Conservation (phyloP, 2,797 vertebrate species). For the Tachyglossus aculeatus region DNA sequence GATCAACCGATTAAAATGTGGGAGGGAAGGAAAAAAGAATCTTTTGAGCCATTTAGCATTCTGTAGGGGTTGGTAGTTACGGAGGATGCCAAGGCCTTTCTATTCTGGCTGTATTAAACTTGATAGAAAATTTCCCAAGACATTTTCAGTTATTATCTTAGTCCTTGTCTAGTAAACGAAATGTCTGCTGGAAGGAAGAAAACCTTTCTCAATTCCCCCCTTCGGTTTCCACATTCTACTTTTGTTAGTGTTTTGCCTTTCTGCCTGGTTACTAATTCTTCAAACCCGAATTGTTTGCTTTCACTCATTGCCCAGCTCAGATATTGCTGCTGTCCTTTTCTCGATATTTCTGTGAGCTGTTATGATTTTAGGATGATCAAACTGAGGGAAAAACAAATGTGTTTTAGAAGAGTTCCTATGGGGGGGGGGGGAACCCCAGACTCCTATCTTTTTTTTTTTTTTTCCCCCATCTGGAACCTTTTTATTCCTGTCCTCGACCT, state of each 20-base stretch:
- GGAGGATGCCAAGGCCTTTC: conserved; percentile 16
- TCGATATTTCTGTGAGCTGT: conserved; percentile 30
- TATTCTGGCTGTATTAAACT: conserved; percentile 20
- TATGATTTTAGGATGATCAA: conserved; percentile 39
- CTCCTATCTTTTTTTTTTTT: conserved; percentile 2
- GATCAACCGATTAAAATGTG: conserved; percentile 12
- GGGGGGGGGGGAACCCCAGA: conserved; percentile 19
- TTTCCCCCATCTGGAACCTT: background rate
- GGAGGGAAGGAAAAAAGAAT: no score
- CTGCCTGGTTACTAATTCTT: conserved; percentile 47
- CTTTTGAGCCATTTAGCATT: conserved; percentile 44
- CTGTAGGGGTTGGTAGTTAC: background rate
- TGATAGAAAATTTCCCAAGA: conserved; percentile 42
- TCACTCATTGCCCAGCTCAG: conserved; percentile 46
- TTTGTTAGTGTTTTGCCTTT: conserved; percentile 55
- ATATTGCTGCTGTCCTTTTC: conserved; percentile 10
- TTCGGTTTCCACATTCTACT: conserved; percentile 31
- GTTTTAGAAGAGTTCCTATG: conserved; percentile 21
- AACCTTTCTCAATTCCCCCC: conserved; percentile 37
- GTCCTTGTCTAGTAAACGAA: conserved; percentile 39
- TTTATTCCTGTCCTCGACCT: conserved; percentile 22
- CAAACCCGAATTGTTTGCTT: conserved; percentile 28
- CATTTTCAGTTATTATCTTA: conserved; percentile 55
- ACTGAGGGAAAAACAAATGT: conserved; percentile 31
- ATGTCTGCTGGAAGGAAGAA: conserved; percentile 51